Conservation (phyloP, 1,140 invertebrate genomes). For the Leptoteleia sp. region DNA sequence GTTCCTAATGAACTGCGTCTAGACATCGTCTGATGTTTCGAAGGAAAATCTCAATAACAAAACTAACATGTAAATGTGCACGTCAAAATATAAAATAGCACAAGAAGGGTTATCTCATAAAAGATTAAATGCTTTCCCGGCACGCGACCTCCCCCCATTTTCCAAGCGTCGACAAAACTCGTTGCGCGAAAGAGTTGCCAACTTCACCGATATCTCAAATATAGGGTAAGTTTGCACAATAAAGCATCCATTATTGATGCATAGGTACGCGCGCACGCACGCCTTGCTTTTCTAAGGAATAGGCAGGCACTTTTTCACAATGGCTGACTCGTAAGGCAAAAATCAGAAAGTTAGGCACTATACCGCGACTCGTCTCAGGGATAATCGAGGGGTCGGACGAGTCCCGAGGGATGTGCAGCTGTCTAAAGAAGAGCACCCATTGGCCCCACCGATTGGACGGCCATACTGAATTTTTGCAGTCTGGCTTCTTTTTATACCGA, state of each 20-base stretch:
- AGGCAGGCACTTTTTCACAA: slow-evolving; percentile 75
- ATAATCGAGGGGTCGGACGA: slow-evolving; percentile 66
- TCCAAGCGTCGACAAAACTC: slow-evolving; percentile 39
- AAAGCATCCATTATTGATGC: slow-evolving; percentile 44
- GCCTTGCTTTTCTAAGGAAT: slow-evolving; percentile 64
- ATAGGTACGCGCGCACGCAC: slow-evolving; percentile 43
- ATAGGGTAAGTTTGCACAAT: slow-evolving; percentile 44
- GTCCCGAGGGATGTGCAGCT: slow-evolving; percentile 78
- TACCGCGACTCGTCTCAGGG: slow-evolving; percentile 65
- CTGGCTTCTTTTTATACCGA: slow-evolving; percentile 73
- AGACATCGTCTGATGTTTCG: background rate
- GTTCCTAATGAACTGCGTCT: no score
- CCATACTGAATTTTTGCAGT: slow-evolving; percentile 80
- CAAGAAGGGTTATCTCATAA: slow-evolving; percentile 30
- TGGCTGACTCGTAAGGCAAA: slow-evolving; percentile 82
- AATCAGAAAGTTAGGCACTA: slow-evolving; percentile 81
- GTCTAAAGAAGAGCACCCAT: slow-evolving; percentile 73
- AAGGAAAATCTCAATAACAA: slow-evolving; percentile 20
- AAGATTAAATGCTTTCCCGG: slow-evolving; percentile 43
- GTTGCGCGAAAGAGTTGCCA: slow-evolving; percentile 39
- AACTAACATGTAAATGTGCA: slow-evolving; percentile 17
- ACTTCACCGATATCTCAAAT: slow-evolving; percentile 36
- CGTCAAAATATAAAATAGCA: slow-evolving; percentile 35
- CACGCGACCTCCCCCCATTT: slow-evolving; percentile 47
- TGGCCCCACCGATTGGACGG: slow-evolving; percentile 70